Base-by-base conservation (phyloP, 2,888 invertebrate genomes). In the Rotaria sp. region DNA sequence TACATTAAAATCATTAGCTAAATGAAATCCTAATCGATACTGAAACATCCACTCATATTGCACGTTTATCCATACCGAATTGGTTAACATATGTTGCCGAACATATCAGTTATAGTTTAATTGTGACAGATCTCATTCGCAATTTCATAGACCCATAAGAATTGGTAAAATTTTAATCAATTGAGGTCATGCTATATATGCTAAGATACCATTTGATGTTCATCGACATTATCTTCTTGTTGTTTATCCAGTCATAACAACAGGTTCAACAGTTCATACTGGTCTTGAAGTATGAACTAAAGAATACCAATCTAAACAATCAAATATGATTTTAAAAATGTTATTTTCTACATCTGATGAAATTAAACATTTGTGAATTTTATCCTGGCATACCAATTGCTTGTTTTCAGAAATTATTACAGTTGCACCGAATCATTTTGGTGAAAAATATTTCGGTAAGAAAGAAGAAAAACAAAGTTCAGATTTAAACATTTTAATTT, bases 141-240 rank as follows among this genome's bases (percentile, higher is more conserved):
- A n/a, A n/a, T 18, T 50, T 50, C 18, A 15, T 45, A 80, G 80
- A 45, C 97, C 97, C 15, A 99, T 99, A 89, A 93, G 98, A 87
- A 98, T 99, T 88, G 98, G 99, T 52, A 99, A 99, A 93, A 98
- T 99, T 90, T 92, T 99, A 80, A 96, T 99, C 1, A 97, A 97
- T 91, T 96, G 97, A 89, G 55, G 45, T 18, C 96, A 96, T 90
- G 97, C 99, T 1, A 96, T 98, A 5, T 99, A 99, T 91, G 92
- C 98, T 11, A 95, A 98, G n/a, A 96, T 99, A 90, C 97, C 98
- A 0, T 96, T 96, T 88, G 98, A 98, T 90, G 96, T 99, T 88
- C 93, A 95, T 0, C 93, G 94, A 85, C 93, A 98, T 89, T 94
- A 94, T 90, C 96, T 98, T 7, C 93, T 99, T 84, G 93, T 99